These are phyloP conservation scores for Neodiprion pinetum DNA, from an alignment of 1,140 invertebrate genomes.

Conservation along the genomic window DNA sequence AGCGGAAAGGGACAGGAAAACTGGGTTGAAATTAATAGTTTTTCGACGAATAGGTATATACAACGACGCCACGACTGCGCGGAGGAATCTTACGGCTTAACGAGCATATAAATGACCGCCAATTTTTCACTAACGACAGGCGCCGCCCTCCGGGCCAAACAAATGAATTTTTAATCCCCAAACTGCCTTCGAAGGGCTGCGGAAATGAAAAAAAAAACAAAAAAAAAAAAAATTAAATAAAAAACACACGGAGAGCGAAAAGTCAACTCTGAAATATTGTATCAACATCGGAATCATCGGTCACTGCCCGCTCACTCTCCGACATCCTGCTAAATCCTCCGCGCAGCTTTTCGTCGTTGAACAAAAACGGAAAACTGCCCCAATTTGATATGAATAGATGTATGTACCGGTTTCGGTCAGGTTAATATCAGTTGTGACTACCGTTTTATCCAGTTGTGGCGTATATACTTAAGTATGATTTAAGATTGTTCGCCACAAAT, in stretches of 20 bases:
- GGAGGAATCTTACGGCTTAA: conserved; percentile 33
- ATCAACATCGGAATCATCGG: not conserved
- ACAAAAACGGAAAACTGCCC: no score
- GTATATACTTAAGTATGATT: no score
- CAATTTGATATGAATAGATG: no score
- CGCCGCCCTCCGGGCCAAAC: conserved; percentile 12
- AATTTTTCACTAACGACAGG: conserved; percentile 33
- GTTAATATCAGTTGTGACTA: no score
- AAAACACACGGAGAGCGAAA: not conserved
- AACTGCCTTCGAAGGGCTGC: not conserved
- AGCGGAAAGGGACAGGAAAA: conserved; percentile 35
- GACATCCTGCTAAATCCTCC: no score
- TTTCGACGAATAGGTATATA: conserved; percentile 24
- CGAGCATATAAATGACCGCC: conserved; percentile 46
- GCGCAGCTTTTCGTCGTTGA: no score
- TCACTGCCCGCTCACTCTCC: not conserved
- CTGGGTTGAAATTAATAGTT: conserved; percentile 35
- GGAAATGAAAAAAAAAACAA: not conserved
- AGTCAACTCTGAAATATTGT: not conserved
- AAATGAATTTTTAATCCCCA: conserved; percentile 22
- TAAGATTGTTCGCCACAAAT: no score
- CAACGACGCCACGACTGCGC: conserved; percentile 7
- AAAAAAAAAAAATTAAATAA: no score
- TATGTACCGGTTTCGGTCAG: no score
- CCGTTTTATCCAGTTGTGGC: no score